Evolutionary conservation across 1,140 invertebrate species (phyloP).

Genomic region (Lineus longissimus): DNA sequence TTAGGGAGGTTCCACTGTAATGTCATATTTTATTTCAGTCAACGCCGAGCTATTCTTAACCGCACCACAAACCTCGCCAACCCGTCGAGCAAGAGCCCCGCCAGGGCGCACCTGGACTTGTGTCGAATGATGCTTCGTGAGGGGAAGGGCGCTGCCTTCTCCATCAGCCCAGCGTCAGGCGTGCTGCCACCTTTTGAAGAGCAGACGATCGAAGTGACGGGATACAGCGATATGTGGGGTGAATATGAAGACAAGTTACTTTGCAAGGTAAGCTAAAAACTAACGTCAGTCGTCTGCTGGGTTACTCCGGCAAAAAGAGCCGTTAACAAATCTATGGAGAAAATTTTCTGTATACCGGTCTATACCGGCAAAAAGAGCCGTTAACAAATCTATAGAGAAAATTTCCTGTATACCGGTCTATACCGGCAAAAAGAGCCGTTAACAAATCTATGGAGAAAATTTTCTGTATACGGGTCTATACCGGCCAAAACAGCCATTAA

Average conservation of each 20-base stretch:
- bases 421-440: too few relatives aligned
- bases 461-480: too few relatives aligned
- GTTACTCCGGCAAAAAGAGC: too few relatives aligned
- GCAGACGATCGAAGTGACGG: slow-evolving; percentile 38
- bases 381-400: too few relatives aligned
- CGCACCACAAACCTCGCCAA: slow-evolving; percentile 37
- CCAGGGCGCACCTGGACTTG: slow-evolving; percentile 30
- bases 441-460: too few relatives aligned
- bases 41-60: slow-evolving; percentile 24
- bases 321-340: too few relatives aligned
- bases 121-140: slow-evolving; percentile 27
- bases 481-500: too few relatives aligned
- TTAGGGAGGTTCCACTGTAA: too few relatives aligned
- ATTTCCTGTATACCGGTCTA: too few relatives aligned
- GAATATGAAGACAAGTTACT: slow-evolving; percentile 38
- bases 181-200: slow-evolving; percentile 33
- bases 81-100: slow-evolving; percentile 28
- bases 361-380: too few relatives aligned
- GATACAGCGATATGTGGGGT: slow-evolving; percentile 50
- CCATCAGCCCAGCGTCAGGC: slow-evolving; percentile 25
- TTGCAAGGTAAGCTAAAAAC: slow-evolving; percentile 29
- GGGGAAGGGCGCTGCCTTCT: slow-evolving; percentile 36
- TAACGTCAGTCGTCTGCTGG: too few relatives aligned
- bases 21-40: slow-evolving; percentile 19
- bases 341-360: too few relatives aligned